Evolutionary conservation across 2,113 vertebrate genomes (phyloP), one percentile per base, ranked within the genome.

Genomic region (Percina caprodes): DNA sequence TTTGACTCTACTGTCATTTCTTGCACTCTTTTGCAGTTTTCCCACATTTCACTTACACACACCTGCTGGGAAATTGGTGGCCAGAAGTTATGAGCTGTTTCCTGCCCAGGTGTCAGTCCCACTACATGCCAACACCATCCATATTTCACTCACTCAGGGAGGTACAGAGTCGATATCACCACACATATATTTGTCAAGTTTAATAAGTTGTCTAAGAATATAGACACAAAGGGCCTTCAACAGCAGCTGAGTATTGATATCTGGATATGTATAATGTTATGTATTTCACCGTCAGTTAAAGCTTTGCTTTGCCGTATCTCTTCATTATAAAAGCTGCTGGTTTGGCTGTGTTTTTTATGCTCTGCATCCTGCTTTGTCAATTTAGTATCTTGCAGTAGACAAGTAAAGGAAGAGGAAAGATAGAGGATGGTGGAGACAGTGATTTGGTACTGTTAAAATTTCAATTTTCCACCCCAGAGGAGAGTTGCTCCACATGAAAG

Each of bases 401-500:
- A 16, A 60, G 71, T 51, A 67, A 56, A 77, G 46, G 26, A 77
- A 77, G 68, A 21, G 33, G 24, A 6, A 2, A 0, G 16, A 19
- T 33, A 52, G 24, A 49, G 77, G 72, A 77, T 23, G 74, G 59
- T 2, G 11, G 86, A 80, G 83, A 88, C 79, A 65, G 88, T 91
- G 87, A 91, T 89, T 92, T 92, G 86, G 72, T 74, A 45, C 88
- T 82, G 88, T 91, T 91, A 69, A 90, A 89, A 91, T 91, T 91
- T 91, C 86, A 91, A 93, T 93, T 94, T 92, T 92, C 90, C 89
- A 90, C 54, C 81, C 84, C 89, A 88, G 89, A 91, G 89, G 88
- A 92, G 73, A 39, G 68, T 80, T 82, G 89, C 86, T 92, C 82
- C 90, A 92, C 88, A 90, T 88, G 84, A 92, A 80, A 67, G 82